phyloP scores from a whole-genome alignment of 2,888 invertebrate genomes.

The Empis livida region DNA sequence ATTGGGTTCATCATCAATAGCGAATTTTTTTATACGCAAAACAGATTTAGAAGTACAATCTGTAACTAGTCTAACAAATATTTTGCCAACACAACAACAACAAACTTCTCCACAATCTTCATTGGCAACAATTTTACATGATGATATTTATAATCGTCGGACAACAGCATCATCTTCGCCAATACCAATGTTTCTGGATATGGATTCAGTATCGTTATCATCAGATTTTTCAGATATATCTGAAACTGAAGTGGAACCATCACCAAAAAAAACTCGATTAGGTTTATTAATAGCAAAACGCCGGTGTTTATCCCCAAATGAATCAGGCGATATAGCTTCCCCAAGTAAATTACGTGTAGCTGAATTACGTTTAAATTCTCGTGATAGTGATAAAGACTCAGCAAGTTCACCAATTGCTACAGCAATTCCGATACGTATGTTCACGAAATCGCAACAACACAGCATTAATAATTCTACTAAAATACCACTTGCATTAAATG shows the following conservation, averaged over 20 bases:
- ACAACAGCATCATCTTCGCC: constrained; percentile 28
- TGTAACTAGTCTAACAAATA: constrained; percentile 46
- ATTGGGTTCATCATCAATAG: constrained; percentile 56
- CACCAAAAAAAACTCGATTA: constrained; percentile 52
- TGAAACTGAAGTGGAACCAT: constrained; percentile 58
- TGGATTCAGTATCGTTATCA: constrained; percentile 30
- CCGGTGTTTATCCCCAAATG: constrained; percentile 27
- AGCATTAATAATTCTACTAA: constrained; percentile 4
- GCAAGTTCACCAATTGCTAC: constrained; percentile 4
- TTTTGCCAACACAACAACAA: background rate
- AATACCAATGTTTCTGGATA: constrained; percentile 30
- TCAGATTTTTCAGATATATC: constrained; percentile 43
- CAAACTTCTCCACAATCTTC: constrained; percentile 18
- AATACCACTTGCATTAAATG: background rate
- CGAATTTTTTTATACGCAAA: constrained; percentile 57
- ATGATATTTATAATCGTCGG: constrained; percentile 30
- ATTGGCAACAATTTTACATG: constrained; percentile 29
- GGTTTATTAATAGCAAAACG: constrained; percentile 40
- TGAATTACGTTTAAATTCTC: constrained; percentile 51
- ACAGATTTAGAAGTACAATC: constrained; percentile 64
- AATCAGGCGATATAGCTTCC: constrained; percentile 44
- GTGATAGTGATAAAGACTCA: constrained; percentile 42
- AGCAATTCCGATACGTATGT: constrained; percentile 15
- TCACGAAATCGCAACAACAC: constrained; percentile 1
- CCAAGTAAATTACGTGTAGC: constrained; percentile 57